phyloP scores from a whole-genome alignment of 1,140 invertebrate genomes.

The Polyergus mexicanus region DNA sequence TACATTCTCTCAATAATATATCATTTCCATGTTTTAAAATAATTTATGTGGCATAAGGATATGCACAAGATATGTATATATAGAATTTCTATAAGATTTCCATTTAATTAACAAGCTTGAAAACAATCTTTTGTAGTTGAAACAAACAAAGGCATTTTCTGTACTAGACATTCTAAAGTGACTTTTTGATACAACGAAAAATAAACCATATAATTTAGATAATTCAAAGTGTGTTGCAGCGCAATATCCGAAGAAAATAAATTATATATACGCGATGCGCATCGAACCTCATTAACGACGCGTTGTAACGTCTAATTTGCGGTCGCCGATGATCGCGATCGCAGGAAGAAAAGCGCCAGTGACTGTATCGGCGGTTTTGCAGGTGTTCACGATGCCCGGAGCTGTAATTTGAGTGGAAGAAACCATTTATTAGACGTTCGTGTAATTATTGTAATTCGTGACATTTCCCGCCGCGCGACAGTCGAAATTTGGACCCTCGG shows the following conservation, averaged over 20 bases:
- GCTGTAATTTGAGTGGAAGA: conserved; percentile 51
- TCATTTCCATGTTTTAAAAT: not conserved
- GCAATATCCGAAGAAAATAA: not conserved
- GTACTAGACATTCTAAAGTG: not conserved
- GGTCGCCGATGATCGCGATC: conserved; percentile 40
- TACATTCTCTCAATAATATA: not conserved
- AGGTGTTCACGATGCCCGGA: conserved; percentile 23
- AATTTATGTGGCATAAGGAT: not conserved
- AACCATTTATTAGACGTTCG: conserved; percentile 60
- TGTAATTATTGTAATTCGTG: conserved; percentile 63
- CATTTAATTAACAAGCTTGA: conserved; percentile 6
- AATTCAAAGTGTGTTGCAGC: not conserved
- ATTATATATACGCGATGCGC: conserved; percentile 13
- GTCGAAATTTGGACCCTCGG: conserved; percentile 36
- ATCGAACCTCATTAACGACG: conserved; percentile 38
- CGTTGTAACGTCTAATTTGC: conserved; percentile 48
- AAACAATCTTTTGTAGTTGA: not conserved
- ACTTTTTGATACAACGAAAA: not conserved
- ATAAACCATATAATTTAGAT: not conserved
- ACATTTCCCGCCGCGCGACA: conserved; percentile 29
- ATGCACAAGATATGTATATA: not conserved
- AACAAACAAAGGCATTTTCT: conserved; percentile 14
- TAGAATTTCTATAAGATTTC: not conserved
- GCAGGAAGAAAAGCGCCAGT: conserved; percentile 11
- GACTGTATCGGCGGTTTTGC: conserved; percentile 28